Conservation (phyloP, 2,888 invertebrate genomes). For the Allacma fusca region DNA sequence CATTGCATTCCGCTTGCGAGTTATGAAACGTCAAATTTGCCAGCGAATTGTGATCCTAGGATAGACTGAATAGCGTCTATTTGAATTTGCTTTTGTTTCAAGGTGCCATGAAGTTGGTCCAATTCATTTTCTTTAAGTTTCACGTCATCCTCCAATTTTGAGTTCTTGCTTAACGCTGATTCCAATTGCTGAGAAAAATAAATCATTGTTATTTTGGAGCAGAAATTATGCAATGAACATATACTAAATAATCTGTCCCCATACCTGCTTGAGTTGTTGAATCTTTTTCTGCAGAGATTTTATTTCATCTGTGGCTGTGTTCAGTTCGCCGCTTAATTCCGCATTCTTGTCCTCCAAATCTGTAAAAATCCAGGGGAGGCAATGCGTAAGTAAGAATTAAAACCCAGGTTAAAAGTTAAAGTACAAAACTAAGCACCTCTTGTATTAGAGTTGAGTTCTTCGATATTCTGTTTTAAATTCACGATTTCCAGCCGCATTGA, state of each 20-base stretch:
- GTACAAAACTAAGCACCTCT: too few relatives aligned
- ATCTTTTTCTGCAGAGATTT: slow-evolving; percentile 17
- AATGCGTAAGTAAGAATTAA: too few relatives aligned
- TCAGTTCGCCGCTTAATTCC: neutral
- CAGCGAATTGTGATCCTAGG: slow-evolving; percentile 41
- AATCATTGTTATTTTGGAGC: neutral
- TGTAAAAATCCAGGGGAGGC: too few relatives aligned
- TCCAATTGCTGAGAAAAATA: slow-evolving; percentile 44
- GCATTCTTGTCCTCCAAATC: neutral
- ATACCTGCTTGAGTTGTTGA: neutral
- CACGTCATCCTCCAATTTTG: slow-evolving; percentile 44
- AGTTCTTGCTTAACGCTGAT: slow-evolving; percentile 6
- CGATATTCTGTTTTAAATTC: slow-evolving; percentile 4
- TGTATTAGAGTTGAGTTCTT: neutral
- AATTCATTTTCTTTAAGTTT: slow-evolving; percentile 44
- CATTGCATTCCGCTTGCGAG: too few relatives aligned
- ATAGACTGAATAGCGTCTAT: slow-evolving; percentile 50
- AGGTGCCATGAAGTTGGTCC: slow-evolving; percentile 30
- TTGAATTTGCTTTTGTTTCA: slow-evolving; percentile 43
- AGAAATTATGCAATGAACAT: too few relatives aligned
- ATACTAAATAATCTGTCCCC: neutral
- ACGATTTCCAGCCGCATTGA: neutral
- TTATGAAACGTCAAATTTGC: neutral
- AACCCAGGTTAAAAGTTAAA: too few relatives aligned
- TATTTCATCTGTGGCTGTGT: slow-evolving; percentile 8